Percentiles rank a stretch among this genome's conserved stretches.
Conservation (phyloP, 2,113 vertebrate species). For the Cynocephalus volans region DNA sequence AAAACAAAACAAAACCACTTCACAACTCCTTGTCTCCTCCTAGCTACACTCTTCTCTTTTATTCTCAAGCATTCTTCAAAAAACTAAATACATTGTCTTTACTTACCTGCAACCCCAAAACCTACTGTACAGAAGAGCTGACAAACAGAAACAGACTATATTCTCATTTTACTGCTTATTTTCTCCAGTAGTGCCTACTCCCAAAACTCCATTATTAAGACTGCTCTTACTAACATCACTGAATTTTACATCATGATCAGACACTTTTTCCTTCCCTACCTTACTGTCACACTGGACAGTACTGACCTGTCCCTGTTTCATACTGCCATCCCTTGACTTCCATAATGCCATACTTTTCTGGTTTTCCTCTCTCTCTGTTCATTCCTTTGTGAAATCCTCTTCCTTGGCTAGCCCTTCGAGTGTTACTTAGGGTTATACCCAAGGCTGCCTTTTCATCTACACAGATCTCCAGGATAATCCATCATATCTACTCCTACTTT, state of each 20-base stretch:
- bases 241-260: not conserved
- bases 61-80: not conserved
- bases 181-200: not conserved
- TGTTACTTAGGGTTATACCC: not conserved
- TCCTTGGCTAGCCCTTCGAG: not conserved
- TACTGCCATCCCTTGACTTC: not conserved
- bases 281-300: not conserved
- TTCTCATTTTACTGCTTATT: not conserved
- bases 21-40: not conserved
- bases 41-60: not conserved
- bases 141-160: not conserved
- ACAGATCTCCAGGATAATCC: not conserved
- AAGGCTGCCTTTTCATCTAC: no score
- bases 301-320: not conserved
- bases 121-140: not conserved
- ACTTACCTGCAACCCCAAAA: not conserved
- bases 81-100: not conserved
- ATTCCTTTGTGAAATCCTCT: not conserved
- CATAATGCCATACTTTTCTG: not conserved
- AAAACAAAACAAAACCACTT: not conserved
- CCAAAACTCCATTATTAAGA: not conserved
- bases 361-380: not conserved
- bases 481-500: not conserved
- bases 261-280: not conserved
- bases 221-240: not conserved